phyloP scores from a whole-genome alignment of 2,113 vertebrate species.

The Tringa solitaria region DNA sequence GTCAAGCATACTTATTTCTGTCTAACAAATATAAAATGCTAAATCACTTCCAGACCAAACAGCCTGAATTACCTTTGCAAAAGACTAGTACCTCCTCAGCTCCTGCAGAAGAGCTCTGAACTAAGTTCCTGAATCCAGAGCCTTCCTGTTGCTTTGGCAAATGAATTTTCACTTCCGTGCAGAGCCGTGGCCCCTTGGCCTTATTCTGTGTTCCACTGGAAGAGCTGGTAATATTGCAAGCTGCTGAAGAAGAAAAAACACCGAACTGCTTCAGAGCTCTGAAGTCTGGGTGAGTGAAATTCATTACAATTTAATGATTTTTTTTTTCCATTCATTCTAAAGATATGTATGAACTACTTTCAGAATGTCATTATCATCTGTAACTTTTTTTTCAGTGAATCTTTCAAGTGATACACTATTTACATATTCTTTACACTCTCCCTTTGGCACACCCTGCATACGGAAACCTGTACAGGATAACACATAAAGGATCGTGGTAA shows the following conservation, averaged over 20 bases:
- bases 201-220: neutral
- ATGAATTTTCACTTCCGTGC: neutral
- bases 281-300: neutral
- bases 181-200: neutral
- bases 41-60: neutral
- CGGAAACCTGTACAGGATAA: neutral
- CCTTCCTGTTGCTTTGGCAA: neutral
- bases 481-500: neutral
- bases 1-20: neutral
- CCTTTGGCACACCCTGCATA: neutral
- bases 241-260: neutral
- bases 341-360: neutral
- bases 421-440: neutral
- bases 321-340: neutral
- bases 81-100: neutral
- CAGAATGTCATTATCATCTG: neutral
- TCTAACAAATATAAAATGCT: neutral
- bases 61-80: neutral
- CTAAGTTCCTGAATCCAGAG: neutral
- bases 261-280: neutral
- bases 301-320: neutral
- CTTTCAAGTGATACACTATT: neutral
- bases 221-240: neutral
- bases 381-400: neutral
- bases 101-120: neutral